Evolutionary conservation across 1,140 invertebrate species (phyloP).

Genomic region (Aethina tumida): DNA sequence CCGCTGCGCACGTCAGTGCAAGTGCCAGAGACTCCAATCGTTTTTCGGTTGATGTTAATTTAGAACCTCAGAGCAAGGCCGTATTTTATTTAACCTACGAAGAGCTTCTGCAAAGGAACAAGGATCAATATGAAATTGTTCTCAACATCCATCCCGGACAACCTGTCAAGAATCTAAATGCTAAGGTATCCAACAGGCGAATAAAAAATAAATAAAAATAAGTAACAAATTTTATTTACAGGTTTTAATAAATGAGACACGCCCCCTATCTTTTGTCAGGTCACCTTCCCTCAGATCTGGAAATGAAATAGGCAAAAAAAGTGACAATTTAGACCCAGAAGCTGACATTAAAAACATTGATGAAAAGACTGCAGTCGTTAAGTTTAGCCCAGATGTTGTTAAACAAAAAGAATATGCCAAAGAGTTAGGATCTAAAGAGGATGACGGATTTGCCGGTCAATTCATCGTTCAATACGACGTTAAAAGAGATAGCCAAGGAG

Average conservation of each 20-base stretch:
- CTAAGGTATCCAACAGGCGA: conserved; percentile 30
- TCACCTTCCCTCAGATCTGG: conserved; percentile 46
- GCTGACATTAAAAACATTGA: conserved; percentile 19
- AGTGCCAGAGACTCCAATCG: conserved; percentile 53
- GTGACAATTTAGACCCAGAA: conserved; percentile 21
- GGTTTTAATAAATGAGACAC: conserved; percentile 45
- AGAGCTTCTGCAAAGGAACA: conserved; percentile 45
- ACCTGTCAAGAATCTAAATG: conserved; percentile 44
- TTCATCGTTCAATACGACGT: conserved; percentile 57
- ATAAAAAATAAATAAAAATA: background rate
- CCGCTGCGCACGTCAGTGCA: conserved; percentile 48
- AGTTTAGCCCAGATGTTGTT: conserved; percentile 39
- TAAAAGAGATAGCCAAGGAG: conserved; percentile 38
- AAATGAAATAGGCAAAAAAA: conserved; percentile 18
- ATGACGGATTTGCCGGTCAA: conserved; percentile 46
- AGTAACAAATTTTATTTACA: conserved; percentile 14
- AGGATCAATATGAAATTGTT: conserved; percentile 49
- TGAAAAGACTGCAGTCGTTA: conserved; percentile 17
- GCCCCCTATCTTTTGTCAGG: conserved; percentile 41
- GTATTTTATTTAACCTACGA: conserved; percentile 56
- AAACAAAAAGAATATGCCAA: conserved; percentile 38
- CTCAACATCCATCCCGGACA: conserved; percentile 49
- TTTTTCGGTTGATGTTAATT: conserved; percentile 51
- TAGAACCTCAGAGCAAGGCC: conserved; percentile 46
- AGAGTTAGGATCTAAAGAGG: conserved; percentile 23